Percentiles rank a stretch among this genome's conserved stretches.
Evolutionary conservation across 2,888 invertebrate genomes (phyloP).

Genomic region (Apodemia mormo): DNA sequence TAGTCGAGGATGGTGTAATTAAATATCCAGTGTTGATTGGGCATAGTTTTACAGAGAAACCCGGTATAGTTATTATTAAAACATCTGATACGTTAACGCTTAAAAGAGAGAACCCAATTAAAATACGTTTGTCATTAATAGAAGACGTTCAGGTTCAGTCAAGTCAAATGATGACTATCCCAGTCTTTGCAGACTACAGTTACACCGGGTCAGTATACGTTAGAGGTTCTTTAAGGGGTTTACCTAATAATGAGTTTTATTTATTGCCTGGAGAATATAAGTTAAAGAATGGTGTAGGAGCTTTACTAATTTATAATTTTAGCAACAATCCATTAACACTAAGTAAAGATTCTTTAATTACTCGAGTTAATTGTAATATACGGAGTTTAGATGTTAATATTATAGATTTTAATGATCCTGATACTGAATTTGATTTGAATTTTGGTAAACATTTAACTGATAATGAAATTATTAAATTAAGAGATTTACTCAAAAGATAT

Average conservation of each 20-base stretch:
- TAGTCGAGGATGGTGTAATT: conserved; percentile 1
- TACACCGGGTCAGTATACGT: conserved; percentile 3
- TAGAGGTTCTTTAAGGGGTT: conserved; percentile 12
- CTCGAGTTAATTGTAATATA: not conserved
- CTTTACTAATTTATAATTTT: conserved; percentile 9
- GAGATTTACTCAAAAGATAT: not conserved
- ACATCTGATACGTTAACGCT: too few relatives aligned
- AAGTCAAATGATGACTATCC: not conserved
- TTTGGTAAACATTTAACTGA: not conserved
- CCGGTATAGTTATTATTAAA: not conserved
- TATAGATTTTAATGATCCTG: conserved; percentile 4
- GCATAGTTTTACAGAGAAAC: conserved; percentile 3
- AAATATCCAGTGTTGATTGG: not conserved
- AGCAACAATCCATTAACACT: not conserved
- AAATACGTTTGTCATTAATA: not conserved
- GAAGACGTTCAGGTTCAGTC: not conserved
- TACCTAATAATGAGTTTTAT: conserved; percentile 14
- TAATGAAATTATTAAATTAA: not conserved
- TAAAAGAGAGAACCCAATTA: too few relatives aligned
- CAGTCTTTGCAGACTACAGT: not conserved
- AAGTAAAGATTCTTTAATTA: not conserved
- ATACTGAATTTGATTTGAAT: not conserved
- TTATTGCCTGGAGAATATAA: conserved; percentile 19
- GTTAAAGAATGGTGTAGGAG: not conserved
- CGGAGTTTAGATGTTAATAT: conserved; percentile 1